Conservation (phyloP, 2,113 vertebrate genomes). For the Galbula dea region DNA sequence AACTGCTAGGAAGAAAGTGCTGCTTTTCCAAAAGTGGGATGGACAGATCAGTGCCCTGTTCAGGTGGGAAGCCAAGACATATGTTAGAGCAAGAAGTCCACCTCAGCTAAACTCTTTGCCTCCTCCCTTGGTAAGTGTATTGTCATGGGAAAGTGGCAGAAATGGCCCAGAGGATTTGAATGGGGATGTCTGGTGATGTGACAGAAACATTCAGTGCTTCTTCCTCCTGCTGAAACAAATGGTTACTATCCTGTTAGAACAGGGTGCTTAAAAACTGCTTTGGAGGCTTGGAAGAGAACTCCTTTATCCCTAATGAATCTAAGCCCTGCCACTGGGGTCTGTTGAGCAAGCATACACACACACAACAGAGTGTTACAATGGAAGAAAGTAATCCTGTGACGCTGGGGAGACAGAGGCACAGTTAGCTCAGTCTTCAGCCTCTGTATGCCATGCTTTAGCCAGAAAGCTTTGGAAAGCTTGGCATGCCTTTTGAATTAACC, state of each 20-base stretch:
- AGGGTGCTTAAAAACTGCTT: background rate
- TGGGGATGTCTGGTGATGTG: background rate
- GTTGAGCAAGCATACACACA: background rate
- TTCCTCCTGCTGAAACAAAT: background rate
- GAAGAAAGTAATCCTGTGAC: background rate
- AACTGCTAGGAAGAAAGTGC: background rate
- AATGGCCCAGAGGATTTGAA: background rate
- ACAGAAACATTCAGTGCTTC: background rate
- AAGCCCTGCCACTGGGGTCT: background rate
- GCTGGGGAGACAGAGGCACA: background rate
- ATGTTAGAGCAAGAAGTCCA: background rate
- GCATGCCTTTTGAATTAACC: background rate
- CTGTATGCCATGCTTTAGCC: background rate
- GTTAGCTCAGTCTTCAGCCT: background rate
- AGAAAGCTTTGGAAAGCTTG: background rate
- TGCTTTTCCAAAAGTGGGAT: background rate
- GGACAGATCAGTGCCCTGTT: background rate
- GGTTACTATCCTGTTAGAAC: too few species aligned
- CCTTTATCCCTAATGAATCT: background rate
- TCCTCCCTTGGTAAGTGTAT: background rate
- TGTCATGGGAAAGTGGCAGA: background rate
- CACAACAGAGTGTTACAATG: too few species aligned
- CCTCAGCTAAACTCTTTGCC: background rate
- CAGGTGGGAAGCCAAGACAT: background rate
- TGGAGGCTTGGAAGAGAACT: background rate